Base-by-base conservation (phyloP, 2,113 vertebrate species). In the Phaethon lepturus region DNA sequence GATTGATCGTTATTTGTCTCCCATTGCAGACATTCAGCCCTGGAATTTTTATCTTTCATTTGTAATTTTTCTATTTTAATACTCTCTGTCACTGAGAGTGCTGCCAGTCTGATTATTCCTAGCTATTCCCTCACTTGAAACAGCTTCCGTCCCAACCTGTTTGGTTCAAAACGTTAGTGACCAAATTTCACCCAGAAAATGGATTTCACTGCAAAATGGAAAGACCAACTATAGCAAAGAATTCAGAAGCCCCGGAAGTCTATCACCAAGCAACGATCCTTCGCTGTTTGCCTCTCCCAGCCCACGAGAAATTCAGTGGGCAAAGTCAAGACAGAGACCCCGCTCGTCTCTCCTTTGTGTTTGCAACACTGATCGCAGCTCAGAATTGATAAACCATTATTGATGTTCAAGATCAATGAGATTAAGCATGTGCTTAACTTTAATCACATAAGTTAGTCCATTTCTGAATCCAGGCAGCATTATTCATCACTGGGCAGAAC, bases 391-490 rank as follows among this genome's bases (percentile, higher is more conserved):
- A 91, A 95, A 93, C 93, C 77, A 9, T 85, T 96, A 95, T 86
- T 93, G 95, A 94, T 93, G 81, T 52, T 62, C 25, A 72, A 92
- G 82, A 97, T 96, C 92, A 94, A 94, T 86, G 82, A 96, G 88
- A 95, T 95, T 95, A 97, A 96, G 95, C 78, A 74, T 67, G 79
- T 94, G 93, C 95, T 97, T 93, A 94, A 96, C 90, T 96, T 97
- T 92, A 96, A 93, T 90, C 92, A 76, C 85, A 87, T 96, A 91
- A 93, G 95, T 94, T 96, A 96, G 78, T 92, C 77, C 68, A 66
- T 92, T 94, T 88, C 82, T 92, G 71, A 93, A 86, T 90, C 55
- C 67, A 35, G 64, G 75, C 88, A 90, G 77, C 86, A 68, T 81
- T 91, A 78, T 75, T 87, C 90, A 90, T 91, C 87, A 87, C 68